Evolutionary conservation across 2,888 invertebrate species (phyloP).

Genomic region (Torymus tubicola): DNA sequence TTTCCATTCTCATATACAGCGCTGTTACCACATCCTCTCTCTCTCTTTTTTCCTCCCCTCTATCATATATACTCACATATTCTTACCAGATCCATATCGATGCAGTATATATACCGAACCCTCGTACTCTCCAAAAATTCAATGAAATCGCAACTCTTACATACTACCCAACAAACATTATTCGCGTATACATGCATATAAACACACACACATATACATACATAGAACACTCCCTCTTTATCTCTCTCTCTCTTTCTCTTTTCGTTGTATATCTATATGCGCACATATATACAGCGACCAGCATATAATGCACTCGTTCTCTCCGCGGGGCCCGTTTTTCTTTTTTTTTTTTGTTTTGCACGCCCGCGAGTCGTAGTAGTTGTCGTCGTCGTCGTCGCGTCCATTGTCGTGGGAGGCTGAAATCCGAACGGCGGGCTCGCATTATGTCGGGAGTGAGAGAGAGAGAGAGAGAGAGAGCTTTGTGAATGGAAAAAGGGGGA

Average conservation of each 20-base stretch:
- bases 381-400: constrained; percentile 61
- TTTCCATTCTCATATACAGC: no score
- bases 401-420: constrained; percentile 74
- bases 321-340: constrained; percentile 56
- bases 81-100: no score
- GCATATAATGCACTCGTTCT: constrained; percentile 68
- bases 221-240: neutral
- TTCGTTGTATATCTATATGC: constrained; percentile 58
- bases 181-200: neutral
- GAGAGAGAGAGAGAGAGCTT: constrained; percentile 42
- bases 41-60: no score
- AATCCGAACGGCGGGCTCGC: constrained; percentile 66
- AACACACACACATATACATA: neutral
- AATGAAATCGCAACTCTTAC: constrained; percentile 13
- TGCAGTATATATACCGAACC: no score
- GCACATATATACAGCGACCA: constrained; percentile 61
- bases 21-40: no score
- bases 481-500: constrained; percentile 58
- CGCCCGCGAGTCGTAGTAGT: no score
- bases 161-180: no score
- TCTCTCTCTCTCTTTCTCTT: neutral
- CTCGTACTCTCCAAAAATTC: neutral
- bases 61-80: no score
- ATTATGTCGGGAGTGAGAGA: constrained; percentile 51
- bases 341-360: no score